Conservation (phyloP, 2,113 vertebrate species). For the Gadus chalcogrammus region DNA sequence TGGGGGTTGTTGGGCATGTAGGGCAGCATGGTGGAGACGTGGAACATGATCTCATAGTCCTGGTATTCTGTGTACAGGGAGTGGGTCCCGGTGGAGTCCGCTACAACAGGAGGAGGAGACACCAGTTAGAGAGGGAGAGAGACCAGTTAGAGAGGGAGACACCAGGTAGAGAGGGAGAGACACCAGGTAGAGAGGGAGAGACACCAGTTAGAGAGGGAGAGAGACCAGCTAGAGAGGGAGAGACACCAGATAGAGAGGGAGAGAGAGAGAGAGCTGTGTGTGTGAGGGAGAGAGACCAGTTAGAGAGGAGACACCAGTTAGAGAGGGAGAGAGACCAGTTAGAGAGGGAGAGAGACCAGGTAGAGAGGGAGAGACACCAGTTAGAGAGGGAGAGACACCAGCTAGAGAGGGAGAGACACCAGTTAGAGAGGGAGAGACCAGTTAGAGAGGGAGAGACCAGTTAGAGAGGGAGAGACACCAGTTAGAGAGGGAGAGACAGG, state of each 20-base stretch:
- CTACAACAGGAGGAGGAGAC: constrained; percentile 54
- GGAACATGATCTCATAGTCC: constrained; percentile 97
- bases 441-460: background rate
- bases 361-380: too few relatives aligned
- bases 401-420: background rate
- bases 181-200: background rate
- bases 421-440: background rate
- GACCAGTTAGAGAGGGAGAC: background rate
- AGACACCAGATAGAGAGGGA: too few relatives aligned
- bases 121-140: background rate
- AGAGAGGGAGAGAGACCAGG: background rate
- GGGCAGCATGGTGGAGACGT: constrained; percentile 93
- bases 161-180: background rate
- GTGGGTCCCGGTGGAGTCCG: constrained; percentile 91
- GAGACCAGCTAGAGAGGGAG: background rate
- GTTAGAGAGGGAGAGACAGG: too few relatives aligned
- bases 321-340: background rate
- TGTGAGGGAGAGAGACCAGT: background rate
- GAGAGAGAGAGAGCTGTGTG: too few relatives aligned
- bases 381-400: too few relatives aligned
- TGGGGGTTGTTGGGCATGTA: constrained; percentile 94
- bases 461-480: too few relatives aligned
- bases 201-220: background rate
- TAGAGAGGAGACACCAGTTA: background rate
- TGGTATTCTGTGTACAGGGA: constrained; percentile 93